Percentiles rank a stretch among this genome's conserved stretches.
phyloP scores from a whole-genome alignment of 2,888 invertebrate genomes.

The Quadroppia sp. region DNA sequence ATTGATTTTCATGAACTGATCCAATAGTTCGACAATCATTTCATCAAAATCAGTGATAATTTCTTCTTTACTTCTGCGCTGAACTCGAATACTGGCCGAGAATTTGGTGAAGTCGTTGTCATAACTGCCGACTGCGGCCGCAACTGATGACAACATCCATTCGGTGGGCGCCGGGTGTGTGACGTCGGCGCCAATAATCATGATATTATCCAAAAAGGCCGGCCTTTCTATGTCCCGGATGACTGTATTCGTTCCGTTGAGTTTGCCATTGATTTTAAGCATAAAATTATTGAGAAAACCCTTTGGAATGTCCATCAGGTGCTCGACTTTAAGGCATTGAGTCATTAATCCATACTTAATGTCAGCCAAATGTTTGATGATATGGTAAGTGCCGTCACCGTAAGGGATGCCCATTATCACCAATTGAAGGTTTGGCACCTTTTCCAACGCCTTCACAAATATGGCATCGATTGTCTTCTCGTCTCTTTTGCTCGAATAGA shows the following conservation, averaged over 20 bases:
- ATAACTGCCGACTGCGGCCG: slow-evolving; percentile 50
- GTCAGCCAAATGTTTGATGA: slow-evolving; percentile 47
- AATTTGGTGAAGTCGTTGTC: slow-evolving; percentile 50
- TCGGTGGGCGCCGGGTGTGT: slow-evolving; percentile 70
- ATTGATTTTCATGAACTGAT: neutral
- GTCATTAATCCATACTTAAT: slow-evolving; percentile 55
- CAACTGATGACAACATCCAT: slow-evolving; percentile 44
- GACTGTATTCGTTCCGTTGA: slow-evolving; percentile 58
- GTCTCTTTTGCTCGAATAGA: too few relatives aligned
- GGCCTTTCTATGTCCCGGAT: slow-evolving; percentile 48
- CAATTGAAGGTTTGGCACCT: neutral
- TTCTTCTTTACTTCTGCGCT: slow-evolving; percentile 63
- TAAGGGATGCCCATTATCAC: slow-evolving; percentile 34
- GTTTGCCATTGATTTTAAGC: slow-evolving; percentile 64
- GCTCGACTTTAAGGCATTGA: slow-evolving; percentile 56
- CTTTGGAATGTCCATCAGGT: slow-evolving; percentile 48
- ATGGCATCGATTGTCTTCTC: too few relatives aligned
- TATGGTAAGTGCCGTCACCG: slow-evolving; percentile 40
- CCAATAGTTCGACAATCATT: slow-evolving; percentile 54
- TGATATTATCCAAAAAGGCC: slow-evolving; percentile 48
- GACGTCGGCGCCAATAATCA: slow-evolving; percentile 82
- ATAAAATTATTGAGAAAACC: slow-evolving; percentile 49
- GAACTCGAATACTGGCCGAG: slow-evolving; percentile 67
- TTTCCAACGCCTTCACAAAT: too few relatives aligned
- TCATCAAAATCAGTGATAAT: slow-evolving; percentile 68